Evolutionary conservation across 1,140 invertebrate genomes (phyloP).

Genomic region (Sitobion miscanthi): DNA sequence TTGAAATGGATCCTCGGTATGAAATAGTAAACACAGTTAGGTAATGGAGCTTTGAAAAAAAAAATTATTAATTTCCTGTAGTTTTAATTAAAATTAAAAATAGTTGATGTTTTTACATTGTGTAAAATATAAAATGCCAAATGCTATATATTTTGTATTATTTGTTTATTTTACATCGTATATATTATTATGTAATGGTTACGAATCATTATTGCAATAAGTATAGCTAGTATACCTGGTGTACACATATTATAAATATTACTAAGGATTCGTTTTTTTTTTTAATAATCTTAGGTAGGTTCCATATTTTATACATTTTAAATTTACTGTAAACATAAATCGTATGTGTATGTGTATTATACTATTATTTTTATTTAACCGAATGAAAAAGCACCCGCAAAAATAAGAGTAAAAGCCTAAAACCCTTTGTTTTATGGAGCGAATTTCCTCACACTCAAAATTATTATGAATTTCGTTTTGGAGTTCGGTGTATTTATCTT

Average conservation of each 20-base stretch:
- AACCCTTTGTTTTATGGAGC: background rate
- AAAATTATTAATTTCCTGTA: background rate
- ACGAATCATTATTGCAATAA: too few relatives aligned
- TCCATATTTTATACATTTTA: too few relatives aligned
- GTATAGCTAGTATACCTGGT: background rate
- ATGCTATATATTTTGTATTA: background rate
- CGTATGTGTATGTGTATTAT: too few relatives aligned
- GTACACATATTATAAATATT: background rate
- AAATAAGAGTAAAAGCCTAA: background rate
- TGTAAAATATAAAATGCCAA: background rate
- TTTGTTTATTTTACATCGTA: too few relatives aligned
- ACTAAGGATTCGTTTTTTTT: background rate
- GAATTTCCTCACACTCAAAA: background rate
- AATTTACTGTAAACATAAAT: too few relatives aligned
- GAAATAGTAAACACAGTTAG: background rate
- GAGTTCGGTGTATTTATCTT: background rate
- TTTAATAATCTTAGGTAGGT: background rate
- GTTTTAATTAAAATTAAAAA: background rate
- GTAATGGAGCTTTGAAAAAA: background rate
- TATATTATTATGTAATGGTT: too few relatives aligned
- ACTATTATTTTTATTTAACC: background rate
- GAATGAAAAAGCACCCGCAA: background rate
- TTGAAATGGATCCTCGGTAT: background rate
- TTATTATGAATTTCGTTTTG: background rate
- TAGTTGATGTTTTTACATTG: background rate